Base-by-base conservation (phyloP, 2,797 vertebrate genomes). In the Etheostoma nigrum region DNA sequence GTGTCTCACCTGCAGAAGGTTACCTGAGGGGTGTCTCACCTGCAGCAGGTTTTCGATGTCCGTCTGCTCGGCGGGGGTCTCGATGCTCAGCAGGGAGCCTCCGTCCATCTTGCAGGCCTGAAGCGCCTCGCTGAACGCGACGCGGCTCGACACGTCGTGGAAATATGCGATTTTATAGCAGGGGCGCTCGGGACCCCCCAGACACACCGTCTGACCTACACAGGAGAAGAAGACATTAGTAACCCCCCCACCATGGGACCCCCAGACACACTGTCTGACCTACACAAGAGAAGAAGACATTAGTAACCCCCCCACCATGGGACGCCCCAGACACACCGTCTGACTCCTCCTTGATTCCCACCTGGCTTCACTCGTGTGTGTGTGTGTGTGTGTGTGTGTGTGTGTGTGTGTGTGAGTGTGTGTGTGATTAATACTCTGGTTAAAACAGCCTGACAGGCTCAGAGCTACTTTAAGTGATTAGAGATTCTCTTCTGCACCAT, bases 81-180 rank as follows among this genome's bases (percentile, higher is more conserved):
- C 95, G 9, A 99, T 90, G 81, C 97, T 99, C 69, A 99, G 93
- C 57, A 99, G 93, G 0, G 93, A 83, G 0, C 98, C 98, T 0
- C 94, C 95, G 6, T 98, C 97, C 7, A 96, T 95, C 86, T 96
- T 94, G 25, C 98, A 99, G 3, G 96, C 97, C 67, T 95, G 94
- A 6, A 82, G 88, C 0, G 98, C 98, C 83, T 98, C 97, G 67
- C 91, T 88, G 80, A 98, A 99, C 15, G 96, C 96, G 25, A 99
- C 96, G 0, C 98, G 95, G 53, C 97, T 97, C 1, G 96, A 95
- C 83, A 99, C 89, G 6, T 98, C 97, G 0, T 96, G 97, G 92
- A 99, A 99, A 83, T 98, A 98, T 0, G 97, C 98, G 3, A 99
- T 96, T 73, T 99, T 99, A 88, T 99, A 99, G 90, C 98, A 99